A percentile compares a stretch with the other conserved stretches of the same genome.
phyloP scores from a whole-genome alignment of 2,888 invertebrate genomes.

The Spicauda simplicius region DNA sequence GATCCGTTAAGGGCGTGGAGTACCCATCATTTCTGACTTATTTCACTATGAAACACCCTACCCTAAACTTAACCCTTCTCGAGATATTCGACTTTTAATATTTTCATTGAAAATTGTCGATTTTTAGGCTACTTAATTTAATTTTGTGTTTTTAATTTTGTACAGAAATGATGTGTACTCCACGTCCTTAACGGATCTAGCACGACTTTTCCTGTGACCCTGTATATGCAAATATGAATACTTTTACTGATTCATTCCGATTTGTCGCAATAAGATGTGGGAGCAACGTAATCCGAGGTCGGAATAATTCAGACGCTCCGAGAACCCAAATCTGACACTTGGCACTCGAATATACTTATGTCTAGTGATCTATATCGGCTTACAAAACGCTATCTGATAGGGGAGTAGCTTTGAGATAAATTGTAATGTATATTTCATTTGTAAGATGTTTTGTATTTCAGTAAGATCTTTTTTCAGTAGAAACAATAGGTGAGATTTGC shows the following conservation, averaged over 20 bases:
- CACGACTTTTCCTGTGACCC: too few relatives aligned
- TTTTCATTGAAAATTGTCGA: too few relatives aligned
- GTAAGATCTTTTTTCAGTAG: background rate
- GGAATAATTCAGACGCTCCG: conserved; percentile 19
- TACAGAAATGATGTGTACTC: too few relatives aligned
- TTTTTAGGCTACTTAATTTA: too few relatives aligned
- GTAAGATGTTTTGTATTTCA: background rate
- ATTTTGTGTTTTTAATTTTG: too few relatives aligned
- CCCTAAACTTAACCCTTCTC: too few relatives aligned
- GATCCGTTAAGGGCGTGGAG: too few relatives aligned
- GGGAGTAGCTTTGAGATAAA: background rate
- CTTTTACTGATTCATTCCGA: background rate
- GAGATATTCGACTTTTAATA: too few relatives aligned
- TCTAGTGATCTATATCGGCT: conserved; percentile 10
- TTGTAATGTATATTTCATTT: background rate
- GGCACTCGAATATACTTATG: conserved; percentile 17
- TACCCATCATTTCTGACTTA: too few relatives aligned
- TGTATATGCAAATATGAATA: background rate
- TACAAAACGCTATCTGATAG: conserved; percentile 9
- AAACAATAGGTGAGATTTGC: background rate
- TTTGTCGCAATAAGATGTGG: background rate
- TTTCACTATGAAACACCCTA: too few relatives aligned
- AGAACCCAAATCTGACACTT: conserved; percentile 10
- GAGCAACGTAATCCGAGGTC: background rate
- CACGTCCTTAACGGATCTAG: too few relatives aligned